A percentile compares a stretch with the other conserved stretches of the same genome.
phyloP scores from a whole-genome alignment of 2,797 vertebrate species.

The Chelon labrosus region DNA sequence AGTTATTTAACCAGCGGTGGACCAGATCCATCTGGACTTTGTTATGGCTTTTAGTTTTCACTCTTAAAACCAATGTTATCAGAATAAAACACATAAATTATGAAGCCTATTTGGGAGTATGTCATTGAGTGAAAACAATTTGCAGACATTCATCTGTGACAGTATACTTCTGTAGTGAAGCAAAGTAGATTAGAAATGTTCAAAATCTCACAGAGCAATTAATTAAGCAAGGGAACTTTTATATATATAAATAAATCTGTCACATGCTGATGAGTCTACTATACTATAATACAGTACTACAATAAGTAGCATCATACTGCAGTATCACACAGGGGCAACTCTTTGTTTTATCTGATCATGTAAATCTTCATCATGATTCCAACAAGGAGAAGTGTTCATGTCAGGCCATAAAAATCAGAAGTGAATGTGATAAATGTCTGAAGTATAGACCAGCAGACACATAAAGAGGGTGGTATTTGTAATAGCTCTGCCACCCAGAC shows the following conservation, averaged over 20 bases:
- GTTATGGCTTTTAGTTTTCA: slow-evolving; percentile 70
- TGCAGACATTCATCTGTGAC: slow-evolving; percentile 42
- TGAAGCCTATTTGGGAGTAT: slow-evolving; percentile 58
- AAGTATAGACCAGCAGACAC: slow-evolving; percentile 43
- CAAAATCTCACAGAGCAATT: neutral
- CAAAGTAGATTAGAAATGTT: slow-evolving; percentile 3
- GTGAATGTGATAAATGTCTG: slow-evolving; percentile 45
- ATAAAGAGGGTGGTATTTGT: slow-evolving; percentile 59
- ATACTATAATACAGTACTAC: neutral
- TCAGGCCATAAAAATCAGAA: slow-evolving; percentile 33
- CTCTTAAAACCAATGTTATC: slow-evolving; percentile 71
- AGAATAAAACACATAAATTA: slow-evolving; percentile 70
- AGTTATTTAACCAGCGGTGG: slow-evolving; percentile 63
- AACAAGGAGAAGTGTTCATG: slow-evolving; percentile 25
- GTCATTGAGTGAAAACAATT: slow-evolving; percentile 52
- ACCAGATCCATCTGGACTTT: slow-evolving; percentile 77
- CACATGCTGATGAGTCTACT: too few relatives aligned
- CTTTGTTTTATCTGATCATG: slow-evolving; percentile 19
- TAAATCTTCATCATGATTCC: slow-evolving; percentile 38
- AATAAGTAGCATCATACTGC: slow-evolving; percentile 18
- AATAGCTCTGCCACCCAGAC: slow-evolving; percentile 68
- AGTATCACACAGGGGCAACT: neutral
- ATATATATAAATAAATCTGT: neutral
- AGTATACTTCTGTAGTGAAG: slow-evolving; percentile 24
- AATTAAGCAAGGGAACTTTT: neutral